Evolutionary conservation across 2,888 invertebrate genomes (phyloP).

Genomic region (Cheilosia variabilis): DNA sequence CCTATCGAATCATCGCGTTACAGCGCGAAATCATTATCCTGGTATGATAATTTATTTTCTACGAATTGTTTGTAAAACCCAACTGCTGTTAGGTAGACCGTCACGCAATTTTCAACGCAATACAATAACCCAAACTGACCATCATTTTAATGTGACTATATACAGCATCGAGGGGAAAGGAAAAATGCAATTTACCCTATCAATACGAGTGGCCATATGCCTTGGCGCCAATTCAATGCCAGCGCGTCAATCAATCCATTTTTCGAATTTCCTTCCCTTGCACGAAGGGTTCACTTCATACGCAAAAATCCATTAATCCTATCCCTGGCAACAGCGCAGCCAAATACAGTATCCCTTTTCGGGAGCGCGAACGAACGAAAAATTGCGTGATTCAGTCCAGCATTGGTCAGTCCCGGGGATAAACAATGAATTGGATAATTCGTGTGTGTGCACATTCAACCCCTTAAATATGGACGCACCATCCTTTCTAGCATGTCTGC

Average conservation of each 20-base stretch:
- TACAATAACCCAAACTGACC: constrained; percentile 24
- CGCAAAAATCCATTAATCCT: constrained; percentile 72
- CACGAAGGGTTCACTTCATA: constrained; percentile 63
- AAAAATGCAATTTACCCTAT: constrained; percentile 50
- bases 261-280: constrained; percentile 64
- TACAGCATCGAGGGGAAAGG: constrained; percentile 5
- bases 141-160: constrained; percentile 20
- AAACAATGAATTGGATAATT: constrained; percentile 47
- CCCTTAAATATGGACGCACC: constrained; percentile 60
- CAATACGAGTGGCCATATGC: constrained; percentile 61
- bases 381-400: constrained; percentile 69
- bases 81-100: background rate
- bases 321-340: constrained; percentile 12
- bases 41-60: background rate
- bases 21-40: background rate
- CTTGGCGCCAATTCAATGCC: constrained; percentile 61
- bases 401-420: constrained; percentile 64
- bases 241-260: constrained; percentile 69
- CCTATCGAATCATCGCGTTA: too few relatives aligned
- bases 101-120: constrained; percentile 34
- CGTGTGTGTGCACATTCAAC: constrained; percentile 65
- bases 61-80: background rate
- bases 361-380: constrained; percentile 49
- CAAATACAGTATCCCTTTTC: constrained; percentile 29
- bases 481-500: constrained; percentile 60